Evolutionary conservation across 2,113 vertebrate genomes (phyloP), one percentile per base, ranked within the genome.

Genomic region (Gallinago media): DNA sequence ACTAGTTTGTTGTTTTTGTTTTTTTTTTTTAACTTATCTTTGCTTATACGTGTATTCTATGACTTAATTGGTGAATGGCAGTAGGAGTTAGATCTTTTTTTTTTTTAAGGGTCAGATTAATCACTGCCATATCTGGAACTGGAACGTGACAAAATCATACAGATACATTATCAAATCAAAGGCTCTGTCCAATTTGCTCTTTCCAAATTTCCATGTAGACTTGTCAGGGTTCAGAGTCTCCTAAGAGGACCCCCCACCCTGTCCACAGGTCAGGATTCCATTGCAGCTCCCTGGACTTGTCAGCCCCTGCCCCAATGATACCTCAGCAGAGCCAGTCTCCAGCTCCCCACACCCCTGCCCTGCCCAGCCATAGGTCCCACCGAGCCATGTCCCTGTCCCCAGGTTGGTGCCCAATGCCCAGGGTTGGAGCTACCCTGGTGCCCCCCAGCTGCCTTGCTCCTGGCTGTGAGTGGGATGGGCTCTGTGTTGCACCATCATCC

Each of bases 371-470:
- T 7, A 13, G 38, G 19, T 15, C 29, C 20, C 0, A 3, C 23
- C 0, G 0, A 49, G 29, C 18, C 22, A 42, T 8, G 15, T 38
- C 32, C 38, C 22, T 25, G 3, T 14, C 29, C 7, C 56, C 36
- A 34, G 0, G 4, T 16, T 55, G 7, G 3, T 66, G 29, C 9
- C 11, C 1, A 4, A 14, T 52, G 14, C 31, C 16, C 2, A 1
- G 5, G 26, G 3, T 40, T 52, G 40, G 12, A 8, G 13, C 17
- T 67, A 20, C 14, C 19, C 9, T 3, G 0, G 5, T 22, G 8
- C 2, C 14, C 12, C 18, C 7, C 1, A 1, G 11, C 26, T 25
- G 27, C 26, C 22, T 14, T 49, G 17, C 15, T 31, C 12, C 20
- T 61, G 20, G 0, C 23, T 49, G 36, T 25, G 11, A 3, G 1